phyloP scores from a whole-genome alignment of 2,888 invertebrate species.

The Thalpophila matura region DNA sequence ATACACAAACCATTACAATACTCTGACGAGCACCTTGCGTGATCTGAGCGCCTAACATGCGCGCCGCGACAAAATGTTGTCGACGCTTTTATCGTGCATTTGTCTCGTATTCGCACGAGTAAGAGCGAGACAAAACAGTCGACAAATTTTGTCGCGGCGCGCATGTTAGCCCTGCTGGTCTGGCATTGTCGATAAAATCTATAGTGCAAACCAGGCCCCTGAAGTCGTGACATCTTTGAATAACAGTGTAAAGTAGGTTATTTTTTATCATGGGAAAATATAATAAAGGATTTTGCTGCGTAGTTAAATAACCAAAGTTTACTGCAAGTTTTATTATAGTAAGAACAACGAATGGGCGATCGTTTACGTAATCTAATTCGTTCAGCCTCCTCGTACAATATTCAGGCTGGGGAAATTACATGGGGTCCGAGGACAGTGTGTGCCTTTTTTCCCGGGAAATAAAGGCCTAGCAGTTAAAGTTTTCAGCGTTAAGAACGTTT shows the following conservation, averaged over 20 bases:
- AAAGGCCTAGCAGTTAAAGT: conserved; percentile 27
- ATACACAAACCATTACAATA: conserved; percentile 34
- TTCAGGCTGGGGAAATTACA: conserved; percentile 43
- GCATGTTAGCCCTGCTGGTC: no score
- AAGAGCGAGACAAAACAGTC: no score
- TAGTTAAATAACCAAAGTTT: conserved; percentile 3
- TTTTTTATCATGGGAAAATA: conserved; percentile 7
- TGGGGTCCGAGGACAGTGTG: conserved; percentile 4
- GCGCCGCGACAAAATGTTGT: no score
- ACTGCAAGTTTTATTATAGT: conserved; percentile 31
- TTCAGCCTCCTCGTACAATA: conserved; percentile 36
- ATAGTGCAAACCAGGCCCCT: not conserved
- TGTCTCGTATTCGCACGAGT: no score
- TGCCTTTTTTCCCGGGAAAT: conserved; percentile 23
- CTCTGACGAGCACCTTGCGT: conserved; percentile 46
- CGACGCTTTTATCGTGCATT: no score
- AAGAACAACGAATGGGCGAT: conserved; percentile 24
- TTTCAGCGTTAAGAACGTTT: conserved; percentile 20
- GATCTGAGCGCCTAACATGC: no score
- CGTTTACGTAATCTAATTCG: conserved; percentile 48
- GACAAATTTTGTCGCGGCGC: no score
- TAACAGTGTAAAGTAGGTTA: conserved; percentile 26
- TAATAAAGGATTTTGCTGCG: conserved; percentile 6
- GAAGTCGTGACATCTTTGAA: conserved; percentile 40
- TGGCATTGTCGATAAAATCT: conserved; percentile 27